Base-by-base conservation (phyloP, 1,140 invertebrate species). In the Eupristina koningsbergeri region DNA sequence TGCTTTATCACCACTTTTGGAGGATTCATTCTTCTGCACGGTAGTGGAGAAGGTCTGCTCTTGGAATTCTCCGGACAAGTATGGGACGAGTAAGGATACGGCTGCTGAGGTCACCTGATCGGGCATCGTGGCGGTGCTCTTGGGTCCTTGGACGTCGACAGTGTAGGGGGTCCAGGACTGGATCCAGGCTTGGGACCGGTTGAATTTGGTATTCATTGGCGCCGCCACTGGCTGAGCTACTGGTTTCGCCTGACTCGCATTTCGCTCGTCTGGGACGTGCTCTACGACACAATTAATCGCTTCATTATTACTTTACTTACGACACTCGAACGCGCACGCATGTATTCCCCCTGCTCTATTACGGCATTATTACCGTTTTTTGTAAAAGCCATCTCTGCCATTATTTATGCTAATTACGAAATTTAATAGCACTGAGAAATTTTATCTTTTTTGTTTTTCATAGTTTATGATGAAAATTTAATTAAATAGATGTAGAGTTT, bases 141-240 rank as follows among this genome's bases (percentile, higher is more conserved):
- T 26, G 36, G 45, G 64, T 39, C 47, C 64, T 53, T 71, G 45
- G 5, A 73, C 79, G 67, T 80, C 17, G 0, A 67, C 73, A 26
- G 0, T 53, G 81, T 83, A 82, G 17, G 81, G 81, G 0, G 61
- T 69, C 81, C 74, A 83, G 2, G 61, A 76, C 39, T 83, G 58
- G 45, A 77, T 53, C 74, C 81, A 77, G 26, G 73, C 74, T 22
- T 69, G 36, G 2, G 73, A 77, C 0, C 45, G 74, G 34, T 29
- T 76, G 50, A 76, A 76, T 36, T 76, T 31, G 13, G 45, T 19
- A 39, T 76, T 76, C 6, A 6, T 26, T 36, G 36, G 19, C 1
- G 36, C 36, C 19, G 36, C 22, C 1, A 71, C 36, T 13, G 47
- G 73, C 6, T 17, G 45, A 19, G 45, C 73, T 74, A 74, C 74